Conservation (phyloP, 2,797 vertebrate species). For the Triplophysa bombifrons region DNA sequence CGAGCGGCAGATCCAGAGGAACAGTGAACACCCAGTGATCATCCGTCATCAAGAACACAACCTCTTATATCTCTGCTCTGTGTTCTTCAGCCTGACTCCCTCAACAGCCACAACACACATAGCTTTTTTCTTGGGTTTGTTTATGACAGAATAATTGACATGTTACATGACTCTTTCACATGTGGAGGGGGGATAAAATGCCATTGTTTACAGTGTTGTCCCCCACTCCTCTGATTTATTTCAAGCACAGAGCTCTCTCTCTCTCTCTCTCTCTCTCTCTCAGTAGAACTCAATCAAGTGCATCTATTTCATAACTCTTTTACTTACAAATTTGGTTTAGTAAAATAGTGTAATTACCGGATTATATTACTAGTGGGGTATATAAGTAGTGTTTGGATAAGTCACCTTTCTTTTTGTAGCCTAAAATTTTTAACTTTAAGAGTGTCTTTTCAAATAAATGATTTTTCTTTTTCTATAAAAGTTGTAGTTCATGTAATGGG, state of each 20-base stretch:
- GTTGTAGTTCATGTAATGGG: slow-evolving; percentile 35
- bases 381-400: slow-evolving; percentile 43
- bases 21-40: slow-evolving; percentile 22
- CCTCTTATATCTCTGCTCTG: slow-evolving; percentile 22
- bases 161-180: slow-evolving; percentile 30
- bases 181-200: slow-evolving; percentile 35
- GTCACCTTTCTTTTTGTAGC: slow-evolving; percentile 46
- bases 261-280: slow-evolving; percentile 2
- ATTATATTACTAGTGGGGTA: slow-evolving; percentile 41
- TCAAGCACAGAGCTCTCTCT: slow-evolving; percentile 24
- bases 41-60: slow-evolving; percentile 17
- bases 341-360: slow-evolving; percentile 44
- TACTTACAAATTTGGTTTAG: slow-evolving; percentile 54
- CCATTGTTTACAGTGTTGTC: slow-evolving; percentile 38
- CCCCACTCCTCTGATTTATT: slow-evolving; percentile 19
- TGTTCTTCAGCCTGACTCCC: slow-evolving; percentile 20
- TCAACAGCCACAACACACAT: slow-evolving; percentile 18
- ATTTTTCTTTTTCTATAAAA: slow-evolving; percentile 52
- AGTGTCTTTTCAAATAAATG: slow-evolving; percentile 53
- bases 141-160: slow-evolving; percentile 38
- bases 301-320: slow-evolving; percentile 44
- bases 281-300: slow-evolving; percentile 25
- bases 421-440: slow-evolving; percentile 32
- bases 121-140: slow-evolving; percentile 9
- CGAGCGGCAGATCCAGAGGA: slow-evolving; percentile 32